Evolutionary conservation across 1,140 invertebrate genomes (phyloP).

Genomic region (Philaenus spumarius): DNA sequence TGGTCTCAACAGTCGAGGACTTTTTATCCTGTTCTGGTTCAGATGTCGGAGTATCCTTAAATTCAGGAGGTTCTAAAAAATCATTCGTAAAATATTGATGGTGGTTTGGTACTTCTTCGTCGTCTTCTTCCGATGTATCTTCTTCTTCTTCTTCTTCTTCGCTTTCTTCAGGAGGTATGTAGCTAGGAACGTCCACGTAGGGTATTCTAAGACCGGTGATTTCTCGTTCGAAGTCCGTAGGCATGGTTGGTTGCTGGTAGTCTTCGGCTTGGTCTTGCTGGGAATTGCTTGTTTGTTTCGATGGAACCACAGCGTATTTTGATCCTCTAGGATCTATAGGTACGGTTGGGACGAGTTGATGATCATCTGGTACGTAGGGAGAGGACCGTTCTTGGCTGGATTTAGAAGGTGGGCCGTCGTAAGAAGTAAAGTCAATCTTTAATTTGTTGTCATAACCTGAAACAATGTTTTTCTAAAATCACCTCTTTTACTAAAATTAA

Average conservation of each 20-base stretch:
- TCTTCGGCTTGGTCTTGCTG: not conserved
- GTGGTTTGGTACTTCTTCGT: conserved; percentile 2
- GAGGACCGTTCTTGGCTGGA: not conserved
- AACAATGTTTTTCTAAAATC: too few relatives aligned
- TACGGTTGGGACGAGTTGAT: conserved; percentile 1
- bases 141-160: not conserved
- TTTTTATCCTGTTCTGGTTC: not conserved
- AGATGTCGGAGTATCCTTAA: not conserved
- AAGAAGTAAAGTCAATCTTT: not conserved
- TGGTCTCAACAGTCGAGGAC: not conserved
- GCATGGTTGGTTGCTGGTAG: not conserved
- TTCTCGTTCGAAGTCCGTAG: conserved; percentile 5
- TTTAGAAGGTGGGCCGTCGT: not conserved
- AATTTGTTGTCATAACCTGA: conserved; percentile 4
- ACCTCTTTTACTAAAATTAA: too few relatives aligned
- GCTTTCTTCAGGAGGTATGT: conserved; percentile 1
- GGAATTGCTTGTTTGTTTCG: not conserved
- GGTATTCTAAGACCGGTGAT: conserved; percentile 1
- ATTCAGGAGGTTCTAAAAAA: conserved; percentile 8
- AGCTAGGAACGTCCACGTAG: not conserved
- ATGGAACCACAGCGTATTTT: conserved; percentile 7
- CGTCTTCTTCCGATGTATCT: not conserved
- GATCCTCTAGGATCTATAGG: not conserved
- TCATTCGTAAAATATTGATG: conserved; percentile 9
- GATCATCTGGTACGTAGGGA: not conserved